phyloP scores from a whole-genome alignment of 2,797 vertebrate species.

The Crossoptilon crossoptilon region DNA sequence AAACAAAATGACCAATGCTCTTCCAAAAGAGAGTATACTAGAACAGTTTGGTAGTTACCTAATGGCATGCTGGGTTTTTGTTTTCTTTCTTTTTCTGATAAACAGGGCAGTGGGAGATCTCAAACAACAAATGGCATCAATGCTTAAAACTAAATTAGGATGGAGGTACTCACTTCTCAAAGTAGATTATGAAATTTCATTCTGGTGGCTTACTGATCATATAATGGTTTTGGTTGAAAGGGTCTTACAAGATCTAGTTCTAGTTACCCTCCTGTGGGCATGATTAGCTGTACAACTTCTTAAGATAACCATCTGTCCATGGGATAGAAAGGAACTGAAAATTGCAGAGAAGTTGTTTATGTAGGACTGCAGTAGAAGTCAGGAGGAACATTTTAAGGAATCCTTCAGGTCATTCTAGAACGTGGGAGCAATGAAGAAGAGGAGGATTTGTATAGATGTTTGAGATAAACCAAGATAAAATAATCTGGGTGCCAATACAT shows the following conservation, averaged over 20 bases:
- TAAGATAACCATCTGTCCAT: neutral
- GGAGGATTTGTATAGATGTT: neutral
- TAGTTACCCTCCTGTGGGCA: no score
- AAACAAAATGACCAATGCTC: neutral
- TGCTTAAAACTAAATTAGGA: neutral
- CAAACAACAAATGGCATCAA: fast-evolving
- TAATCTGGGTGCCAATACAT: neutral
- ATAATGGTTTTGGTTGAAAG: neutral
- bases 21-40: neutral
- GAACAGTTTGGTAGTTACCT: neutral
- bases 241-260: neutral
- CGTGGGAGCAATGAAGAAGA: neutral
- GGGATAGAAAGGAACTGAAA: neutral
- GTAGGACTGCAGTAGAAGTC: neutral
- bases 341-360: neutral
- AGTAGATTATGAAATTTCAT: neutral
- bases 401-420: neutral
- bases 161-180: neutral
- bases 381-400: neutral
- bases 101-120: neutral
- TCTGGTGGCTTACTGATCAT: neutral
- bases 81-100: neutral
- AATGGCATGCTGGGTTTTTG: neutral
- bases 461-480: neutral
- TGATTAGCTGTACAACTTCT: neutral